phyloP scores from a whole-genome alignment of 2,888 invertebrate genomes.

The Meteorus cinctellus region DNA sequence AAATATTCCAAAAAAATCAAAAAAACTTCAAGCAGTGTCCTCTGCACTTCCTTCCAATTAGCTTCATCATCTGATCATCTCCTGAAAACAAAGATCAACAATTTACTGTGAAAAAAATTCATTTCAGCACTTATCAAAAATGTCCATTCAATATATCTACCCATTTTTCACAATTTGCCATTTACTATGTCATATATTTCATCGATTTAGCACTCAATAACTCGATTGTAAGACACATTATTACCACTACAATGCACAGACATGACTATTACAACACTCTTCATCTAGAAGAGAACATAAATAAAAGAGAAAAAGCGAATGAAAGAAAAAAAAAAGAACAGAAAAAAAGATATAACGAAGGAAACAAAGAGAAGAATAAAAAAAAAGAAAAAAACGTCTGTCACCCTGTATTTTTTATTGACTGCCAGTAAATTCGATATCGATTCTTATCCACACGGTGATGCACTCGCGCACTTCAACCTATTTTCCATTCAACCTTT shows the following conservation, averaged over 20 bases:
- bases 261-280: not conserved
- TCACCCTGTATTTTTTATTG: constrained; percentile 27
- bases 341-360: constrained; percentile 1
- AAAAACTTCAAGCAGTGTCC: no score
- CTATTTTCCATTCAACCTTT: constrained; percentile 30
- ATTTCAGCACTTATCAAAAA: not conserved
- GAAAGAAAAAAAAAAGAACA: not conserved
- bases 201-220: constrained; percentile 2
- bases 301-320: not conserved
- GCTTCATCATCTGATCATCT: no score
- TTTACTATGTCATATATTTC: not conserved
- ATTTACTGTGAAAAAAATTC: not conserved
- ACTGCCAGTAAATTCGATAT: constrained; percentile 34
- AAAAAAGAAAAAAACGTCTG: constrained; percentile 14
- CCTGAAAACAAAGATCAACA: no score
- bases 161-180: not conserved
- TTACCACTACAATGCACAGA: not conserved
- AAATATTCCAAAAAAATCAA: no score
- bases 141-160: not conserved
- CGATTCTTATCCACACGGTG: constrained; percentile 24
- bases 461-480: constrained; percentile 24
- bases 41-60: no score
- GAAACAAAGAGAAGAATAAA: not conserved
- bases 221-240: constrained; percentile 6
- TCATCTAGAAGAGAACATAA: not conserved